Base-by-base conservation (phyloP, 2,888 invertebrate species). In the Pollenia angustigena region DNA sequence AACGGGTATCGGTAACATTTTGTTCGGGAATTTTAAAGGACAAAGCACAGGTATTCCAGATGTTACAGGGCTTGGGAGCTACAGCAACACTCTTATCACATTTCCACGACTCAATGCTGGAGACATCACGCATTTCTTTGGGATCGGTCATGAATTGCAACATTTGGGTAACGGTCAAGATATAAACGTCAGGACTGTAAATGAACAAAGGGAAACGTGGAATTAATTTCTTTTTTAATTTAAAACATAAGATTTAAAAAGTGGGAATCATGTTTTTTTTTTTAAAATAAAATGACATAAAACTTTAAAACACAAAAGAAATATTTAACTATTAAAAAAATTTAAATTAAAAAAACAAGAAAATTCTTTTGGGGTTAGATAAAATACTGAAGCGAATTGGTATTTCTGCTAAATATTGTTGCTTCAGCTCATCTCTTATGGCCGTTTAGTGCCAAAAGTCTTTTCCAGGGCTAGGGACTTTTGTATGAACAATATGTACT, bases 131-230 rank as follows among this genome's bases (percentile, higher is more conserved):
- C 4, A 95, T 92, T 1, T 96, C 94, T 90, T 96, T 96, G 0
- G 98, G 98, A 90, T 98, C 97, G 0, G 97, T 97, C 93, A 98
- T 97, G 97, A 97, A 98, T 56, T 97, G 97, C 82, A 98, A 93
- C n/a, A 97, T 96, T 94, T 98, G 97, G 0, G 98, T 97, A 46
- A 96, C 95, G 4, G 98, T 97, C 46, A 98, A 96, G 90, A 97
- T 97, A 95, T 97, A 97, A 10, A 98, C 97, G 92, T 98, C 97
- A 74, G 96, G 95, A 89, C 98, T 98, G 93, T 54, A 94, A 94
- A 89, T 3, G 56, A 81, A 89, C 52, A 89, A 40, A 75, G 50
- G 50, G 85, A 32, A 79, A 48, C 44, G 3, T 23, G 23, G 23
- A 23, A 54, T 68, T n/a, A 12, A n/a, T 54, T 18, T 18, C 6